Evolutionary conservation across 2,797 vertebrate genomes (phyloP).

Genomic region (Argentina silus): DNA sequence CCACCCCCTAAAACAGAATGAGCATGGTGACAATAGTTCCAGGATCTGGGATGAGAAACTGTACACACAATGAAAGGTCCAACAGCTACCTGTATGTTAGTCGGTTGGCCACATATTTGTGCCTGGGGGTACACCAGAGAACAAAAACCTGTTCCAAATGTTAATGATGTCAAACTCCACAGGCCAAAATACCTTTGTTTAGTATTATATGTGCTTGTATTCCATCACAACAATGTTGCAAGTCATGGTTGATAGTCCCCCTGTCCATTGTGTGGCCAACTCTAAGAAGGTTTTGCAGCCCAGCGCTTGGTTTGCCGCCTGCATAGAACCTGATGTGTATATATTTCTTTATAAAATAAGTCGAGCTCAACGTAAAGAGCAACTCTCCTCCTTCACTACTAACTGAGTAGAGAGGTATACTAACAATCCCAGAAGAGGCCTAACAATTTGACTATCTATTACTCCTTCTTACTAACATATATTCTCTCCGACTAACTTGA

Average conservation of each 20-base stretch:
- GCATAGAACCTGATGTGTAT: not conserved
- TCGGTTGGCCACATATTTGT: constrained; percentile 56
- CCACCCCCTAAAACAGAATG: not conserved
- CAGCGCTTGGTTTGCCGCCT: constrained; percentile 51
- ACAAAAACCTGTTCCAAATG: constrained; percentile 11
- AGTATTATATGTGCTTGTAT: not conserved
- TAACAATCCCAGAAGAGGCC: constrained; percentile 41
- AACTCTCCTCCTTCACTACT: constrained; percentile 38
- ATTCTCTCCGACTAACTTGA: constrained; percentile 19
- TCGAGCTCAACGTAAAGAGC: constrained; percentile 11
- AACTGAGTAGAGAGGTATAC: constrained; percentile 44
- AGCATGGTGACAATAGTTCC: constrained; percentile 46
- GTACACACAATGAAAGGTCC: constrained; percentile 28
- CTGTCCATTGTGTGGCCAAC: constrained; percentile 60
- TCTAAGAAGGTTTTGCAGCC: constrained; percentile 25
- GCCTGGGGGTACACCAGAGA: constrained; percentile 7
- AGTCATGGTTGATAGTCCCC: constrained; percentile 2
- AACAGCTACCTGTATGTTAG: constrained; percentile 25
- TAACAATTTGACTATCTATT: constrained; percentile 16
- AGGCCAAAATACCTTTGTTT: constrained; percentile 11
- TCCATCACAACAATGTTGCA: not conserved
- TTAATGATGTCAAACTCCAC: not conserved
- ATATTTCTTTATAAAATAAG: constrained; percentile 17
- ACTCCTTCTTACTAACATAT: constrained; percentile 56
- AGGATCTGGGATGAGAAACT: constrained; percentile 50